Evolutionary conservation across 2,797 vertebrate species (phyloP), one percentile per base, ranked within the genome.

Genomic region (Dicrostonyx torquatus): DNA sequence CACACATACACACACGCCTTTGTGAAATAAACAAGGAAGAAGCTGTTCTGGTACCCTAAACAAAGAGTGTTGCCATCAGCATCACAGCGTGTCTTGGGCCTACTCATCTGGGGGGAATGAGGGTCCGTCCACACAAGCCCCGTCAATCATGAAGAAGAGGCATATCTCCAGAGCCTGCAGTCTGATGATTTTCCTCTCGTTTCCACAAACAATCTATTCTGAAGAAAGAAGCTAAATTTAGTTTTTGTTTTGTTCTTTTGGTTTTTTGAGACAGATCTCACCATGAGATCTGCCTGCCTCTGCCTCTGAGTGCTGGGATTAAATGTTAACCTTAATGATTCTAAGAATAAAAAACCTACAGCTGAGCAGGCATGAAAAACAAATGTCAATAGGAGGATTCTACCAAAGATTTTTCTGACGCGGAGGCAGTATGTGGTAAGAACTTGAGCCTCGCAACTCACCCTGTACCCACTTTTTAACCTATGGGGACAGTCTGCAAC

Each of bases 181-280:
- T 78, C 64, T 76, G n/a, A 50, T 2, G 18, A 50, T 87, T n/a
- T 68, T 72, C 45, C 22, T 88, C 53, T 84, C 34, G 31, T 89
- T 96, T 13, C n/a, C 8, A 37, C 50, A 50, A 53, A 89, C 48
- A 91, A 79, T 92, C 48, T 91, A 22, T 37, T 92, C 58, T 83
- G 79, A 77, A 95, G 48, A 95, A 93, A 89, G 40, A 17, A 85
- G 40, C 55, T 92, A 26, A 92, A 76, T 53, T 70, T 64, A n/a
- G 29, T 31, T 22, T 45, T 43, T 40, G n/a, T 58, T 80, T 80
- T 9, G n/a, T 80, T 80, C n/a, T 22, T 60, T 80, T 26, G 26
- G 12, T 80, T 29, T 22, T 83, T 45, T 43, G 43, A 48, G 62
- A n/a, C 43, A 68, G 62, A 4, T 26, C 82, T 68, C 22, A 68